phyloP scores from a whole-genome alignment of 2,888 invertebrate genomes.

The Anthophora plumipes region DNA sequence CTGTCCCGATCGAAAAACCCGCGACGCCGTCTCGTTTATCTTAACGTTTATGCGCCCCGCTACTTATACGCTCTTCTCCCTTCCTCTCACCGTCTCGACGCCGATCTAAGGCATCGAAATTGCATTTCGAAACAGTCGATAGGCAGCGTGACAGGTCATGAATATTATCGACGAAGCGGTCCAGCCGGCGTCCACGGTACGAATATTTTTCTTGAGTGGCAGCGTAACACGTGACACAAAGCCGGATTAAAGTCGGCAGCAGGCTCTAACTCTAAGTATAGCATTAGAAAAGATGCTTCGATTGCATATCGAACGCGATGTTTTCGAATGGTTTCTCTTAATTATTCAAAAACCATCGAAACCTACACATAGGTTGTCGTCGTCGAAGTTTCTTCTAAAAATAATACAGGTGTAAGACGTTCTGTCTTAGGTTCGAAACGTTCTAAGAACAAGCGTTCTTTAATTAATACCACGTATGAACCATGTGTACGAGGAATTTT shows the following conservation, averaged over 20 bases:
- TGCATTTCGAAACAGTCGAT: constrained; percentile 48
- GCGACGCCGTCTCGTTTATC: not conserved
- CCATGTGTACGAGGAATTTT: constrained; percentile 27
- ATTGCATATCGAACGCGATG: too few species aligned
- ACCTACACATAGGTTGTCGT: constrained; percentile 25
- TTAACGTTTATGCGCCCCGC: constrained; percentile 9
- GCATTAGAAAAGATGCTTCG: constrained; percentile 19
- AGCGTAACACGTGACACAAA: constrained; percentile 66
- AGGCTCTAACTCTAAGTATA: constrained; percentile 29
- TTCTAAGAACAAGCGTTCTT: constrained; percentile 35
- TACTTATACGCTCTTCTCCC: not conserved
- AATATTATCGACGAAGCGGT: constrained; percentile 62
- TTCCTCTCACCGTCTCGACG: not conserved
- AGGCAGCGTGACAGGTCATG: constrained; percentile 53
- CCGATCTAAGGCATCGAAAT: constrained; percentile 31
- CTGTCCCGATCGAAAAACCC: not conserved
- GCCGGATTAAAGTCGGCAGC: constrained; percentile 65
- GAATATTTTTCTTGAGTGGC: constrained; percentile 65
- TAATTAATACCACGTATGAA: constrained; percentile 49
- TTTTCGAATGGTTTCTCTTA: constrained; percentile 49
- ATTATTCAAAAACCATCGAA: constrained; percentile 61
- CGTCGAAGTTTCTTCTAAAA: constrained; percentile 18
- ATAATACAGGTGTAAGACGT: constrained; percentile 1
- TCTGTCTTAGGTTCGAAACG: constrained; percentile 13
- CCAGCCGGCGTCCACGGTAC: constrained; percentile 34